Evolutionary conservation across 2,888 invertebrate genomes (phyloP), one percentile per base, ranked within the genome.

Genomic region (Scrobipalpa atriplicella): DNA sequence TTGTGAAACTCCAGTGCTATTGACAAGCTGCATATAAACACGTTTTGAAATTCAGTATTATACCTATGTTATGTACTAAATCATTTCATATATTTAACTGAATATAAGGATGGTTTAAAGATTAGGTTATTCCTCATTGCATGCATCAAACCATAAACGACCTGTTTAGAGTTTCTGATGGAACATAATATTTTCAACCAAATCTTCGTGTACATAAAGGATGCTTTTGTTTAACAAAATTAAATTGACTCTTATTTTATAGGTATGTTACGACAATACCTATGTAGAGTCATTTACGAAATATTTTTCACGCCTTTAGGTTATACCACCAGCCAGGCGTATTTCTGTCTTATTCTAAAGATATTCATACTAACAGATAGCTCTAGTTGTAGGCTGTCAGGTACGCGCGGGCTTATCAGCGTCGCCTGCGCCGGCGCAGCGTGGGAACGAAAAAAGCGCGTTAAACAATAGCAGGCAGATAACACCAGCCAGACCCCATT

Each of bases 381-480:
- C 56, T 58, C 38, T 38, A 38, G 38, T 58, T 58, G 63, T 19
- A 13, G 52, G n/a, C 41, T 58, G 41, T 41, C 81, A 83, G 83
- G 84, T 83, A 85, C 71, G 68, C 75, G 82, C 83, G 19, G 11
- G 58, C 52, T 90, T 92, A 92, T 92, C 92, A 89, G 85, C 74
- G 29, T 10, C 11, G 58, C 70, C 64, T 68, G 68, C 61, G 67
- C 77, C 75, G 73, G 78, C 81, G 74, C 71, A 87, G 84, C 92
- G 92, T 92, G 92, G 92, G 92, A 92, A 91, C 87, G 82, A 91
- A 89, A 87, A 86, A 88, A 85, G 83, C 87, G 84, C 84, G 89
- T 92, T 90, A 90, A 92, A 92, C 92, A 92, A 92, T 92, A 85
- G 89, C 82, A 75, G 65, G 69, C 75, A 92, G 92, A 92, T 92